Base-by-base conservation (phyloP, 2,797 vertebrate genomes). In the Pangasius larnaudii region DNA sequence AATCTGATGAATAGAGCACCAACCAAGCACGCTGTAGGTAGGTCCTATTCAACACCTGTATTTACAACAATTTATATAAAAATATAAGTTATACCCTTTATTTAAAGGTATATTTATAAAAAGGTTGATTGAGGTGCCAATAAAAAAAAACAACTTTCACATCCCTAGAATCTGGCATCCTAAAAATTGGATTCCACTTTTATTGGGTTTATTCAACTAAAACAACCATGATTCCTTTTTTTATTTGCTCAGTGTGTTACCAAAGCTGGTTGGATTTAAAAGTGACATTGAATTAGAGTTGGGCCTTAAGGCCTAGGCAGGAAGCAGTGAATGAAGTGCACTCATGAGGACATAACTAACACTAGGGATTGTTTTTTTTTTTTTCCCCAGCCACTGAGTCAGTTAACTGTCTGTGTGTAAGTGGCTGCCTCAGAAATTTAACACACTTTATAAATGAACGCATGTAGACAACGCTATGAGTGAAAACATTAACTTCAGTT, bases 231-330 rank as follows among this genome's bases (percentile, higher is more conserved):
- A 61, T 46, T n/a, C 24, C 13, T 16, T 63, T 18, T 93, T 96
- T 95, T 95, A 93, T 94, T 95, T 94, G 94, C 93, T 91, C 91
- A 92, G 90, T 94, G 94, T 93, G 92, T 94, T 94, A 96, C 94
- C 93, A 93, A 72, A 59, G 71, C 72, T 80, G 61, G 56, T 87
- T 86, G 51, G 72, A 59, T 77, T 85, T 86, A 63, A 88, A 91
- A 85, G n/a, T 74, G 36, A 67, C 5, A 56, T 14, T 79, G 82
- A 89, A 72, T 63, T 53, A 65, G 58, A 86, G 71, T 58, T 85
- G 59, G 84, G 85, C 46, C 75, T 63, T 82, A 42, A 61, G 24
- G 39, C 27, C 39, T 30, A 49, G 27, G 1, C 42, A 86, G 36
- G 81, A 46, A 86, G 22, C 59, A n/a, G 63, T 71, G 30, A 78